Conservation (phyloP, 2,797 vertebrate species). For the Nasua narica region DNA sequence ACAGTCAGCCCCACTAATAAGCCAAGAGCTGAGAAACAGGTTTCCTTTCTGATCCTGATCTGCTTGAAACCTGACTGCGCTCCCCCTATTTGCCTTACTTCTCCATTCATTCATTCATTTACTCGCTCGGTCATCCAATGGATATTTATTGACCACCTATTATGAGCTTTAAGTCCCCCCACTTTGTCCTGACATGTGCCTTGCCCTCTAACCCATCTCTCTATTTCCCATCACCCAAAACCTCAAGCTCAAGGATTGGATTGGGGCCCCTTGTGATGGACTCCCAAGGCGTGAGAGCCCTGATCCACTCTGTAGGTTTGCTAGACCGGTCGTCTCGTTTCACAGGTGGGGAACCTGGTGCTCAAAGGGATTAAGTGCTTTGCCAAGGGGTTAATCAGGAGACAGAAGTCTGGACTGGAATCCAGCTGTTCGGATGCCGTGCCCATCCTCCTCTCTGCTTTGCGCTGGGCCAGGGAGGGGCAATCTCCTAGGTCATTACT, state of each 20-base stretch:
- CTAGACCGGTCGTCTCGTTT: not conserved
- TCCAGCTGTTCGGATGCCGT: not conserved
- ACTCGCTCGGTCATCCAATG: not conserved
- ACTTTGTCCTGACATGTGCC: not conserved
- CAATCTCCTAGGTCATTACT: not conserved
- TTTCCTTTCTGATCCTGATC: not conserved
- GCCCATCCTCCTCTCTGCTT: not conserved
- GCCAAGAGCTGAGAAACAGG: not conserved
- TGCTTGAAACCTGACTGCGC: not conserved
- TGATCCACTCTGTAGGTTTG: not conserved
- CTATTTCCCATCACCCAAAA: not conserved
- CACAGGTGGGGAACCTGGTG: not conserved
- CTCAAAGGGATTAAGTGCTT: not conserved
- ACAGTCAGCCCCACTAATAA: not conserved
- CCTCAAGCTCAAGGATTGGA: not conserved
- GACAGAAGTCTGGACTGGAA: not conserved
- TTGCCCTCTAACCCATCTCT: not conserved
- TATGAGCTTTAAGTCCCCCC: constrained; percentile 36
- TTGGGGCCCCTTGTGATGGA: not conserved
- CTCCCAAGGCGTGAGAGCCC: not conserved
- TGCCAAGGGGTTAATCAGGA: not conserved
- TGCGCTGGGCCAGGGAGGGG: not conserved
- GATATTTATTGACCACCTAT: constrained; percentile 3
- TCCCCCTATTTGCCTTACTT: not conserved
- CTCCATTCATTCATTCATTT: not conserved